Evolutionary conservation across 2,797 vertebrate genomes (phyloP).

Genomic region (Otolemur crassicaudatus): DNA sequence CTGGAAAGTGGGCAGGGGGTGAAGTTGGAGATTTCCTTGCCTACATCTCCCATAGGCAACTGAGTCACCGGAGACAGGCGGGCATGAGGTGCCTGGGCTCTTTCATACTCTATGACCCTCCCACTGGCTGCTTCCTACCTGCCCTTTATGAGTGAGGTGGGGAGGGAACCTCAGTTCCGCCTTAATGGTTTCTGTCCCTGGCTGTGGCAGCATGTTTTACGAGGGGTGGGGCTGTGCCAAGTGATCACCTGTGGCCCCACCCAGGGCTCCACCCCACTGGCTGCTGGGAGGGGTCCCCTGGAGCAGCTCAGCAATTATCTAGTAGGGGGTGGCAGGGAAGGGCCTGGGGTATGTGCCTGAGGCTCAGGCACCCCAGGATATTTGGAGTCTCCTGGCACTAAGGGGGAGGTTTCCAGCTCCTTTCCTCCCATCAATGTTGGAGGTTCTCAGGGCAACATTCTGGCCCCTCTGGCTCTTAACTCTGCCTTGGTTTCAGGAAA

Average conservation of each 20-base stretch:
- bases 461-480: not conserved
- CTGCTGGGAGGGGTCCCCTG: slow-evolving; percentile 89
- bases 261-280: slow-evolving; percentile 87
- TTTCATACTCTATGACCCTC: not conserved
- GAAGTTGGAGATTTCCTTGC: slow-evolving; percentile 17
- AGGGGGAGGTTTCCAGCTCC: not conserved
- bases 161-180: slow-evolving; percentile 85
- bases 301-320: slow-evolving; percentile 88
- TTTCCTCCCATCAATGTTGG: not conserved
- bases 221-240: slow-evolving; percentile 88
- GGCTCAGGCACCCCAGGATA: not conserved
- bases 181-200: slow-evolving; percentile 91
- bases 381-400: not conserved
- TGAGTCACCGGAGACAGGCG: slow-evolving; percentile 78
- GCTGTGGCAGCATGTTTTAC: slow-evolving; percentile 91
- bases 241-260: slow-evolving; percentile 88
- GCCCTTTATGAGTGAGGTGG: slow-evolving; percentile 88
- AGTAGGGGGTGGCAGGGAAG: slow-evolving; percentile 48
- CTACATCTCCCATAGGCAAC: slow-evolving; percentile 61
- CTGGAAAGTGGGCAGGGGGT: not conserved
- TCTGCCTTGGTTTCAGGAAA: slow-evolving; percentile 31
- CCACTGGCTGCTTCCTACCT: slow-evolving; percentile 77
- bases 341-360: slow-evolving; percentile 49
- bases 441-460: not conserved
- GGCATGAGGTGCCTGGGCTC: slow-evolving; percentile 63